These are phyloP conservation scores for Sebastes ruberrimus DNA, from an alignment of 2,797 vertebrate species.

Conservation along the genomic window DNA sequence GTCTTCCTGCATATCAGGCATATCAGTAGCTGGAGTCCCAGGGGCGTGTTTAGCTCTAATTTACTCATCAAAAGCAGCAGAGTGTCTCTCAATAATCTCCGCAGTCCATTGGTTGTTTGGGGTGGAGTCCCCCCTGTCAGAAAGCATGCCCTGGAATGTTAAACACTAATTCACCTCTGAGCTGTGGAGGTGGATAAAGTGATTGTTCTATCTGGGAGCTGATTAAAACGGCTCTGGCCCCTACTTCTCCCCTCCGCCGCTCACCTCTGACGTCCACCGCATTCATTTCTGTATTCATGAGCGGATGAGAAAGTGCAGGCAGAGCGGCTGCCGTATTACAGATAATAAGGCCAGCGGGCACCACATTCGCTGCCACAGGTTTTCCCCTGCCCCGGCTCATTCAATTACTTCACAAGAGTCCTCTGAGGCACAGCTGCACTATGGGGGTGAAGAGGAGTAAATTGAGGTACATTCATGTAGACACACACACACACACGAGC, in stretches of 20 bases:
- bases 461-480: slow-evolving; percentile 78
- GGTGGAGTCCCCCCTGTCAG: slow-evolving; percentile 72
- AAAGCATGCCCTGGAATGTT: slow-evolving; percentile 84
- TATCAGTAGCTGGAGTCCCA: slow-evolving; percentile 64
- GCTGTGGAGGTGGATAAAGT: slow-evolving; percentile 79
- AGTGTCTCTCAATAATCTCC: slow-evolving; percentile 74
- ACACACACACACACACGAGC: slow-evolving; percentile 21
- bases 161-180: slow-evolving; percentile 82
- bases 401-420: slow-evolving; percentile 84
- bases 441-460: slow-evolving; percentile 79
- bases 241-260: slow-evolving; percentile 60
- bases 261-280: slow-evolving; percentile 80
- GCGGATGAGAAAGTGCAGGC: slow-evolving; percentile 74
- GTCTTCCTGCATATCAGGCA: slow-evolving; percentile 57
- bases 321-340: slow-evolving; percentile 74
- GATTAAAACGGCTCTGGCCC: slow-evolving; percentile 78
- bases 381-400: slow-evolving; percentile 72
- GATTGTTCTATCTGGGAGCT: slow-evolving; percentile 82
- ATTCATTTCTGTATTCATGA: slow-evolving; percentile 84
- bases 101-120: slow-evolving; percentile 74
- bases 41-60: slow-evolving; percentile 78
- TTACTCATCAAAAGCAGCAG: slow-evolving; percentile 79
- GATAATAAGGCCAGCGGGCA: slow-evolving; percentile 83
- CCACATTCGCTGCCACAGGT: slow-evolving; percentile 76
- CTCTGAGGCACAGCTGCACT: slow-evolving; percentile 79